Evolutionary conservation across 2,113 vertebrate species (phyloP), one percentile per base, ranked within the genome.

Genomic region (Choloepus hoffmanni): DNA sequence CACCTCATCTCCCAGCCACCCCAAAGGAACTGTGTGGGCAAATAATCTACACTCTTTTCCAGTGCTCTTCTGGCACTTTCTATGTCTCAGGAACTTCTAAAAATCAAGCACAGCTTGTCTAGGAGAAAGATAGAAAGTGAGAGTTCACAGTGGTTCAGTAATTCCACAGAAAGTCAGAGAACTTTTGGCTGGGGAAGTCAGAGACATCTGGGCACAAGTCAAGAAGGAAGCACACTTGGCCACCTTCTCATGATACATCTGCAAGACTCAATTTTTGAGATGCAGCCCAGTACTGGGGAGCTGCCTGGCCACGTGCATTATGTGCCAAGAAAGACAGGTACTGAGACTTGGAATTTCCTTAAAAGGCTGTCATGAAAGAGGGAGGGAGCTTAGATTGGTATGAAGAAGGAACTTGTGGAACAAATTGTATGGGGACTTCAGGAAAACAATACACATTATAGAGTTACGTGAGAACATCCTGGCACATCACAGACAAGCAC

Each of bases 31-130:
- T 43, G 60, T 0, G 0, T 48, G 8, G 15, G 19, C 45, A 65
- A 40, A 60, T 16, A 78, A 19, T 13, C 18, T 33, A 1, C 0
- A 23, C 23, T 81, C 60, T 55, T 94, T 9, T 28, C 33, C 28
- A 24, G 36, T 3, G 7, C 13, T 79, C 9, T 67, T 85, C 62
- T 33, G 50, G 16, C 9, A 18, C 33, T 30, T 62, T 36, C 26
- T 45, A 6, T 21, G n/a, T 82, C 43, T 58, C 43, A 79, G 53
- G 16, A 78, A 28, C 30, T 21, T 85, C 19, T 92, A 70, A 30
- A 92, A 84, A 24, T 70, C 7, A 58, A 90, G 58, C n/a, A 95
- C 12, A 67, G 30, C 33, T 72, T 15, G 13, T 50, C 83, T 88
- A 28, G 4, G n/a, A 88, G 33, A 63, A 85, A 58, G 30, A 40